These are phyloP conservation scores for Silurus aristotelis DNA, from an alignment of 2,797 vertebrate genomes.

Conservation along the genomic window DNA sequence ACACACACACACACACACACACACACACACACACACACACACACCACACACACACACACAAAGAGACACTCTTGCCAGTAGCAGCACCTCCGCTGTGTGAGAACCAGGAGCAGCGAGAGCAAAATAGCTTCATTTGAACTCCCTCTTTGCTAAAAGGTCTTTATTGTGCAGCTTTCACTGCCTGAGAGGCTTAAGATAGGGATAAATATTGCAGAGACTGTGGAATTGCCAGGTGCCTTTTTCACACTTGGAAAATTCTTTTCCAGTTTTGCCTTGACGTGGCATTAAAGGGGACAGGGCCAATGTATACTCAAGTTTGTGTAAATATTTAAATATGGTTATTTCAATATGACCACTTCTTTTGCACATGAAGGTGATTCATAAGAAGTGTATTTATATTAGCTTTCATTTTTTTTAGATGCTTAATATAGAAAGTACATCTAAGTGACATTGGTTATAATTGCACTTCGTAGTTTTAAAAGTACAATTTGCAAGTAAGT, in stretches of 20 bases:
- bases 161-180: constrained; percentile 65
- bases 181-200: constrained; percentile 59
- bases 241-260: constrained; percentile 60
- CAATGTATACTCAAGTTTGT: constrained; percentile 47
- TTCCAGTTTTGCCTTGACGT: constrained; percentile 53
- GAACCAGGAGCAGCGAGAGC: constrained; percentile 51
- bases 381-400: constrained; percentile 3
- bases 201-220: constrained; percentile 55
- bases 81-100: constrained; percentile 34
- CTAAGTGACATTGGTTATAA: not conserved
- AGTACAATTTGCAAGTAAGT: not conserved
- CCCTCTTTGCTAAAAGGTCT: constrained; percentile 64
- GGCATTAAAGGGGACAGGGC: constrained; percentile 34
- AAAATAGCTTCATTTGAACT: constrained; percentile 61
- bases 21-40: constrained; percentile 2
- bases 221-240: constrained; percentile 59
- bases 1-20: constrained; percentile 11
- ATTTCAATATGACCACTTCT: constrained; percentile 18
- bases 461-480: not conserved
- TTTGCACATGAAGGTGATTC: constrained; percentile 12
- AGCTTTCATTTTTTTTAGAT: not conserved
- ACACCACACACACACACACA: constrained; percentile 14
- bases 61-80: constrained; percentile 40
- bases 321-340: constrained; percentile 33
- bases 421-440: not conserved